phyloP scores from a whole-genome alignment of 2,113 vertebrate species.

The Caracal caracal region DNA sequence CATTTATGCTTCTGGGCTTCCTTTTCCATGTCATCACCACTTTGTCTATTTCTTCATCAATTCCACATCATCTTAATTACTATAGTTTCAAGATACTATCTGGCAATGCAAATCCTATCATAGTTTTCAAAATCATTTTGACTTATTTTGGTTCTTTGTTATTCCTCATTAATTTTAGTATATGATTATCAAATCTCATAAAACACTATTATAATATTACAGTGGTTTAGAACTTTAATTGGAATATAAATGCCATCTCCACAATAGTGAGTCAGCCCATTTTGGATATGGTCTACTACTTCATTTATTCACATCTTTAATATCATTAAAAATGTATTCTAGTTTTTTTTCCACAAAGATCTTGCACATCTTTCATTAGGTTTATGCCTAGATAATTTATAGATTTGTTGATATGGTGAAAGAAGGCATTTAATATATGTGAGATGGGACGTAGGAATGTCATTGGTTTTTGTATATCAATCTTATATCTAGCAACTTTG shows the following conservation, averaged over 20 bases:
- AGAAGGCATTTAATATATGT: not conserved
- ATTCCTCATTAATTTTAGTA: slow-evolving; percentile 43
- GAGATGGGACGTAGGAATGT: not conserved
- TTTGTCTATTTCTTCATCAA: not conserved
- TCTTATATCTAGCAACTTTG: not conserved
- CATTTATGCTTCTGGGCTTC: not conserved
- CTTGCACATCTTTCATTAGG: not conserved
- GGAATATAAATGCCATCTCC: not conserved
- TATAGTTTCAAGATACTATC: not conserved
- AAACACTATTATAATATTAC: slow-evolving; percentile 3
- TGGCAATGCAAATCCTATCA: not conserved
- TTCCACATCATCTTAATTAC: not conserved
- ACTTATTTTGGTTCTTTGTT: slow-evolving; percentile 16
- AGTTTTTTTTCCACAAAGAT: not conserved
- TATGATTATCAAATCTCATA: not conserved
- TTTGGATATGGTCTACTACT: not conserved
- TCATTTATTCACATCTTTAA: slow-evolving; percentile 39
- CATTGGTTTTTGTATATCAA: not conserved
- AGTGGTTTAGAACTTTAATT: not conserved
- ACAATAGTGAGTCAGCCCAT: not conserved
- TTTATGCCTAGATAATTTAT: not conserved
- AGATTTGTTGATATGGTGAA: not conserved
- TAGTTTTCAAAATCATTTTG: slow-evolving; percentile 34
- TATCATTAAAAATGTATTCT: not conserved
- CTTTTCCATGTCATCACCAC: not conserved